Conservation (phyloP, 2,113 vertebrate species). For the Bambusicola thoracicus region DNA sequence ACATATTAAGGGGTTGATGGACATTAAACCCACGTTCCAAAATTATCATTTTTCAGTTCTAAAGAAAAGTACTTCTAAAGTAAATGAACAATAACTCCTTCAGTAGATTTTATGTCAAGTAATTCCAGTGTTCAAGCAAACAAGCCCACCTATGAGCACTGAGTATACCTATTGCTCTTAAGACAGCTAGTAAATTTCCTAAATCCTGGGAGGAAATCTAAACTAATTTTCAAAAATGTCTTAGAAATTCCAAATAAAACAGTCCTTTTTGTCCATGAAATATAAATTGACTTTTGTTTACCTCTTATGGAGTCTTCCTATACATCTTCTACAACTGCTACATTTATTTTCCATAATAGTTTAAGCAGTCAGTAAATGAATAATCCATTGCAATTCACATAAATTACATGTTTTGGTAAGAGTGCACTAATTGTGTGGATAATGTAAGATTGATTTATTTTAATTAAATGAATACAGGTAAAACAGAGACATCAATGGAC, state of each 20-base stretch:
- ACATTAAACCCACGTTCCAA: neutral
- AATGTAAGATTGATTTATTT: neutral
- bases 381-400: neutral
- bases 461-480: neutral
- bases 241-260: neutral
- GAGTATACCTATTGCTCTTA: neutral
- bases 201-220: neutral
- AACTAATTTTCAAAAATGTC: neutral
- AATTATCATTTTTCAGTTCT: neutral
- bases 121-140: neutral
- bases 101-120: neutral
- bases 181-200: neutral
- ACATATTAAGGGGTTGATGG: neutral
- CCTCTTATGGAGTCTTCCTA: neutral
- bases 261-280: neutral
- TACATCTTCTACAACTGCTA: neutral
- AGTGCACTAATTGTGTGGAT: neutral
- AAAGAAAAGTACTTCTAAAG: neutral
- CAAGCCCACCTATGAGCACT: neutral
- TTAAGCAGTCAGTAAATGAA: neutral
- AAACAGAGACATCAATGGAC: neutral
- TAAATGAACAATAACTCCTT: neutral
- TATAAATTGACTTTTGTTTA: neutral
- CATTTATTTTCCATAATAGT: neutral
- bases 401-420: neutral